These are phyloP conservation scores for Puntigrus tetrazona DNA, from an alignment of 2,113 vertebrate genomes.

Conservation along the genomic window DNA sequence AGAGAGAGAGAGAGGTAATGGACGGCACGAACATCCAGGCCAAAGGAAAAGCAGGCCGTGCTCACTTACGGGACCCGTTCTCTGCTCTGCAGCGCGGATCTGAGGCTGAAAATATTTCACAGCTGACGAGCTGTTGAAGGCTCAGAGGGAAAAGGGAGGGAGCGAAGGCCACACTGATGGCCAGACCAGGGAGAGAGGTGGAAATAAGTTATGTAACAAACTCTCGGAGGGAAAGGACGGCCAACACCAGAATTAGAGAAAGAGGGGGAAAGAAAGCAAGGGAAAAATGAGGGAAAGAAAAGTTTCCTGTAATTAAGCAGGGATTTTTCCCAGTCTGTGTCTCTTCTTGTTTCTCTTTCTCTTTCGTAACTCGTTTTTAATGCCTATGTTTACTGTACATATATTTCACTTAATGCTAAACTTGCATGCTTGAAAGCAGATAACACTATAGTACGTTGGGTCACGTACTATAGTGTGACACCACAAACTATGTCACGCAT, in stretches of 20 bases:
- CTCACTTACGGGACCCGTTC: constrained; percentile 67
- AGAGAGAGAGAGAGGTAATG: neutral
- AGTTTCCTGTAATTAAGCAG: constrained; percentile 51
- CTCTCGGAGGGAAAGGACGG: constrained; percentile 61
- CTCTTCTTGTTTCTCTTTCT: constrained; percentile 39
- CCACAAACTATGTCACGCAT: neutral
- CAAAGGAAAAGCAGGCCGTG: constrained; percentile 61
- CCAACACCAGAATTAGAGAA: constrained; percentile 46
- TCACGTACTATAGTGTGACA: neutral
- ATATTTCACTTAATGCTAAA: neutral
- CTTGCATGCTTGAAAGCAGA: neutral
- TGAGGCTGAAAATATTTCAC: constrained; percentile 71
- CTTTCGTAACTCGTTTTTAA: neutral
- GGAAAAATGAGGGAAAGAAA: constrained; percentile 40
- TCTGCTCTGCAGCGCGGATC: constrained; percentile 63
- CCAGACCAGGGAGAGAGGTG: constrained; percentile 49
- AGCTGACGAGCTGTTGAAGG: constrained; percentile 63
- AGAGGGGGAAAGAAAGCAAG: constrained; percentile 40
- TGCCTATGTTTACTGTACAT: neutral
- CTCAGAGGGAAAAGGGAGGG: neutral
- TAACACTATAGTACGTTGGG: neutral
- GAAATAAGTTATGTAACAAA: constrained; percentile 76
- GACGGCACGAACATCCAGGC: constrained; percentile 3
- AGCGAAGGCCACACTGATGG: neutral
- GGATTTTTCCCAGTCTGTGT: constrained; percentile 33